Evolutionary conservation across 1,140 invertebrate genomes (phyloP).

Genomic region (Leptoteleia sp.): DNA sequence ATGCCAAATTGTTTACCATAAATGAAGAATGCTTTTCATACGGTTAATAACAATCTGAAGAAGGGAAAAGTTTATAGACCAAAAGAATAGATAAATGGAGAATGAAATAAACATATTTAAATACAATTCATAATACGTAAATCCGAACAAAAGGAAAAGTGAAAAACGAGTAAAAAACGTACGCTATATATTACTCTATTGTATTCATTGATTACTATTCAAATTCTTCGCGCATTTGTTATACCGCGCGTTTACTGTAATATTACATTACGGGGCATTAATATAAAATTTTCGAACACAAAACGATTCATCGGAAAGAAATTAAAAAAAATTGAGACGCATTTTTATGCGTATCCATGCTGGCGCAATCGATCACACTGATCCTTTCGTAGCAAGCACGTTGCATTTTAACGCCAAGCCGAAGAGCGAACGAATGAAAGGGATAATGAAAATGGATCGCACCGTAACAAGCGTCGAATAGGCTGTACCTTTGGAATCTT

Average conservation of each 20-base stretch:
- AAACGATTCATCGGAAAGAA: constrained; percentile 19
- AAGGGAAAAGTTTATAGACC: neutral
- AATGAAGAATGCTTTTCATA: constrained; percentile 20
- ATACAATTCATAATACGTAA: neutral
- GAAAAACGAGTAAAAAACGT: neutral
- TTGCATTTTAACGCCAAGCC: constrained; percentile 51
- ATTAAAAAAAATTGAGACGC: neutral
- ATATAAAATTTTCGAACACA: constrained; percentile 6
- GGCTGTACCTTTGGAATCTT: constrained; percentile 50
- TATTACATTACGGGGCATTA: neutral
- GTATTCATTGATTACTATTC: too few species aligned
- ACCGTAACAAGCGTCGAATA: constrained; percentile 61
- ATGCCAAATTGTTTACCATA: constrained; percentile 17
- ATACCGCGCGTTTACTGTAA: too few species aligned
- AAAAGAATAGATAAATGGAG: neutral
- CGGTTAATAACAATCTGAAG: neutral
- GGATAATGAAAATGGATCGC: constrained; percentile 68
- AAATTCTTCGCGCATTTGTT: too few species aligned
- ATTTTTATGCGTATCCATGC: constrained; percentile 50
- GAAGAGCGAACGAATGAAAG: constrained; percentile 61
- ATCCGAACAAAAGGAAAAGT: constrained; percentile 10
- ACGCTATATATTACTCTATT: too few species aligned
- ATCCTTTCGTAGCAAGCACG: constrained; percentile 40
- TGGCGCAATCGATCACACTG: constrained; percentile 53
- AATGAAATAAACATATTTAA: neutral